Conservation (phyloP, 2,888 invertebrate genomes). For the Pseudoips prasinana region DNA sequence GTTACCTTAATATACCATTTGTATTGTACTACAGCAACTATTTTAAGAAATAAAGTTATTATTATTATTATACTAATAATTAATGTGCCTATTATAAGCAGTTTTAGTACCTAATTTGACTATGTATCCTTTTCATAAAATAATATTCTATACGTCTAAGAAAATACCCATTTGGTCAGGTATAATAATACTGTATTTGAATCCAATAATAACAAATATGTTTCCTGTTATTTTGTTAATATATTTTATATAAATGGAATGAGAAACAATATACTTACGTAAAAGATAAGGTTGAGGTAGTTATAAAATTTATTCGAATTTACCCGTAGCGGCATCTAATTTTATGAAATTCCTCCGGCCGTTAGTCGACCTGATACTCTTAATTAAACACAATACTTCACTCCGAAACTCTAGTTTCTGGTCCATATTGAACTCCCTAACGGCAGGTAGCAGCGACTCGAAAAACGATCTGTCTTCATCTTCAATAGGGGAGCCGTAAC, state of each 20-base stretch:
- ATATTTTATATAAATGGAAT: not conserved
- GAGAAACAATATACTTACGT: not conserved
- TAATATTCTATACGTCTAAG: too few species aligned
- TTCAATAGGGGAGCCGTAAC: constrained; percentile 30
- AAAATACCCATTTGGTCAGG: too few species aligned
- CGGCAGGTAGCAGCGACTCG: constrained; percentile 62
- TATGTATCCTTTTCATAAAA: too few species aligned
- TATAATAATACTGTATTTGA: too few species aligned
- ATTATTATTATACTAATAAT: too few species aligned
- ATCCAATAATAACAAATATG: too few species aligned
- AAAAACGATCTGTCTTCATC: constrained; percentile 69
- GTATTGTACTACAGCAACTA: too few species aligned
- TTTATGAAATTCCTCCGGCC: constrained; percentile 30
- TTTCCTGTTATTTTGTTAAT: constrained; percentile 2
- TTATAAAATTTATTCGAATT: constrained; percentile 20
- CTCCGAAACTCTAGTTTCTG: constrained; percentile 64
- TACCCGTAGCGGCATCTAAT: constrained; percentile 31
- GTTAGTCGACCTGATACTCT: constrained; percentile 46
- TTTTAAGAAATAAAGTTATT: too few species aligned
- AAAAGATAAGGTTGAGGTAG: not conserved
- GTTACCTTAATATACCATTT: too few species aligned
- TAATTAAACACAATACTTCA: constrained; percentile 55
- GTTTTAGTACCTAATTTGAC: too few species aligned
- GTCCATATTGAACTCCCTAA: constrained; percentile 59
- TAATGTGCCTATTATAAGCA: too few species aligned